Percentiles rank a stretch among this genome's conserved stretches.
Evolutionary conservation across 2,113 vertebrate species (phyloP).

Genomic region (Pyxicephalus adspersus): DNA sequence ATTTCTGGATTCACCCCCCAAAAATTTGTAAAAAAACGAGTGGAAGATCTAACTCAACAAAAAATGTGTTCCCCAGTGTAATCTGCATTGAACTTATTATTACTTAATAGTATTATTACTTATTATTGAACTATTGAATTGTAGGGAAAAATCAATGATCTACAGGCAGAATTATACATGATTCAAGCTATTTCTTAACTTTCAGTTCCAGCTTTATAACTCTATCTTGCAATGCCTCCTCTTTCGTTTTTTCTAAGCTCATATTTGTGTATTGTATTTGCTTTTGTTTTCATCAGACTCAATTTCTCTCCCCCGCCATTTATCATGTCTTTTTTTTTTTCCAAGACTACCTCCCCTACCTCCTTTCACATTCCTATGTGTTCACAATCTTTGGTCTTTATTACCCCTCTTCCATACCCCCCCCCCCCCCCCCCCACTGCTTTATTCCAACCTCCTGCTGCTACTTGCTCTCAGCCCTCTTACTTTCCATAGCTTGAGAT

Average conservation of each 20-base stretch:
- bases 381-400: not conserved
- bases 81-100: not conserved
- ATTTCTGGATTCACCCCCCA: too few relatives aligned
- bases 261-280: conserved; percentile 13
- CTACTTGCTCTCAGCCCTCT: not conserved
- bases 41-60: too few relatives aligned
- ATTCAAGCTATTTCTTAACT: not conserved
- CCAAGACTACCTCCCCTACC: not conserved
- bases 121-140: too few relatives aligned
- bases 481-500: conserved; percentile 8
- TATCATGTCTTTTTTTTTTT: conserved; percentile 5
- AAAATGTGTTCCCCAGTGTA: too few relatives aligned
- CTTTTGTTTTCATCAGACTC: not conserved
- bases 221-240: not conserved
- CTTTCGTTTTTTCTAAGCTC: not conserved
- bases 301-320: not conserved
- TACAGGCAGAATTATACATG: not conserved
- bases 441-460: not conserved
- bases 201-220: not conserved
- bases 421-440: conserved; percentile 13
- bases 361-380: not conserved
- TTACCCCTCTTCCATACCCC: not conserved
- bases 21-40: too few relatives aligned
- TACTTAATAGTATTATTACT: too few relatives aligned
- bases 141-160: not conserved